Percentiles rank a stretch among this genome's conserved stretches.
Evolutionary conservation across 1,140 invertebrate genomes (phyloP).

Genomic region (Hylyphantes graminicola): DNA sequence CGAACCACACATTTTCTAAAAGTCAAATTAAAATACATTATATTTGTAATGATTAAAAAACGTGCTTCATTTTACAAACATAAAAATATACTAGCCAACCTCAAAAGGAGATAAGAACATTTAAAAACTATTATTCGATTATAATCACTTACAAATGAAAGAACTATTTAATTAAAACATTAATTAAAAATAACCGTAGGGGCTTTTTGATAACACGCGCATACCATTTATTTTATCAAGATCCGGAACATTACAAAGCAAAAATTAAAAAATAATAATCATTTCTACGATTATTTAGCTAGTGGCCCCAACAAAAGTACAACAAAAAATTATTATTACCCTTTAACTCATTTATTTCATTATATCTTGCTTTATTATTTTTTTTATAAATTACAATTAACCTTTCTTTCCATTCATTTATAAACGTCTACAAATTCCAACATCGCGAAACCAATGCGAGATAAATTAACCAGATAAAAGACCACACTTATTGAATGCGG

Average conservation of each 20-base stretch:
- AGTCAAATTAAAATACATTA: not conserved
- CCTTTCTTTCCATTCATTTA: slow-evolving; percentile 59
- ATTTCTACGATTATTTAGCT: slow-evolving; percentile 46
- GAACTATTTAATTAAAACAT: slow-evolving; percentile 23
- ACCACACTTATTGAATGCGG: slow-evolving; percentile 60
- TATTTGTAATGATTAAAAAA: not conserved
- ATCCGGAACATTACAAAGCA: slow-evolving; percentile 14
- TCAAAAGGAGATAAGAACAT: no score
- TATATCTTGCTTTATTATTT: not conserved
- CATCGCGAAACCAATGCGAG: slow-evolving; percentile 50
- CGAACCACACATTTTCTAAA: not conserved
- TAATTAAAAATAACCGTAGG: slow-evolving; percentile 23
- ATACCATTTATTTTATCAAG: slow-evolving; percentile 30
- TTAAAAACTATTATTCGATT: no score
- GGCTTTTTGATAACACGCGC: not conserved
- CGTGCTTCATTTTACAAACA: not conserved
- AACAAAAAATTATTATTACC: slow-evolving; percentile 50
- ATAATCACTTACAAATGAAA: not conserved
- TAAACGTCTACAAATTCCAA: slow-evolving; percentile 56
- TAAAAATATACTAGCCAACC: not conserved
- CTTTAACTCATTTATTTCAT: slow-evolving; percentile 47
- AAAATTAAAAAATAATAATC: slow-evolving; percentile 7
- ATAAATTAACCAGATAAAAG: slow-evolving; percentile 59
- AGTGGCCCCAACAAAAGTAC: slow-evolving; percentile 6
- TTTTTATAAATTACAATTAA: slow-evolving; percentile 60